A percentile compares a stretch with the other conserved stretches of the same genome.
Conservation (phyloP, 2,113 vertebrate genomes). For the Thermophis baileyi region DNA sequence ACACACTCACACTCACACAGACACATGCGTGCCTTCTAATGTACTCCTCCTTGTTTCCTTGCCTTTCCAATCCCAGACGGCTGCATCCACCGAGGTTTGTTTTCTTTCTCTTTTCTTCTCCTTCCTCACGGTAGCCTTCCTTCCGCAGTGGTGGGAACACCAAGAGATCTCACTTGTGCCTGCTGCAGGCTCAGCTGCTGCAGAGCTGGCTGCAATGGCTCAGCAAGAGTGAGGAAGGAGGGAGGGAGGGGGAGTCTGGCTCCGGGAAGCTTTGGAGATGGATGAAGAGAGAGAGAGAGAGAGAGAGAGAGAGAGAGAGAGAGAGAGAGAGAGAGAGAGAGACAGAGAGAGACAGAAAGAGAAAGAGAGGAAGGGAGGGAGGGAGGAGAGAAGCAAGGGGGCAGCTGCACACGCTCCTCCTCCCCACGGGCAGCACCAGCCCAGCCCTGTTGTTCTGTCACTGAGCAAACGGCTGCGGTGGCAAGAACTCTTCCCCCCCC, state of each 20-base stretch:
- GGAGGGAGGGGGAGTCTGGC: slow-evolving; percentile 60
- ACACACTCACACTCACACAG: not conserved
- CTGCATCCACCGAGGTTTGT: slow-evolving; percentile 37
- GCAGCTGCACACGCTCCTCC: slow-evolving; percentile 54
- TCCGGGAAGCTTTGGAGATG: slow-evolving; percentile 61
- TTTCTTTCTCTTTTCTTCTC: not conserved
- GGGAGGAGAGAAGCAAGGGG: slow-evolving; percentile 21
- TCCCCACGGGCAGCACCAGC: slow-evolving; percentile 32
- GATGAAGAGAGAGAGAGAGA: slow-evolving; percentile 41
- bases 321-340: slow-evolving; percentile 41
- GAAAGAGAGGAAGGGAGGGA: slow-evolving; percentile 47
- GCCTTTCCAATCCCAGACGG: not conserved
- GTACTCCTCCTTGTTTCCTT: not conserved
- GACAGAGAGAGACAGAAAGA: too few relatives aligned
- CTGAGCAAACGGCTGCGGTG: slow-evolving; percentile 18
- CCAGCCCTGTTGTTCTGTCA: slow-evolving; percentile 31
- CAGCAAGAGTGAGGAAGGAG: slow-evolving; percentile 42
- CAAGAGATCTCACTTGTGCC: not conserved
- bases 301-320: slow-evolving; percentile 63
- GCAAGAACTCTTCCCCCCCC: not conserved
- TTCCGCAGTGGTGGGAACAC: not conserved
- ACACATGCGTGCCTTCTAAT: not conserved
- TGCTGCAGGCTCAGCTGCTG: slow-evolving; percentile 11
- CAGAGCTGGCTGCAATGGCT: slow-evolving; percentile 15
- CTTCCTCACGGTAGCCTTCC: not conserved